Base-by-base conservation (phyloP, 1,140 invertebrate species). In the Apis florea region DNA sequence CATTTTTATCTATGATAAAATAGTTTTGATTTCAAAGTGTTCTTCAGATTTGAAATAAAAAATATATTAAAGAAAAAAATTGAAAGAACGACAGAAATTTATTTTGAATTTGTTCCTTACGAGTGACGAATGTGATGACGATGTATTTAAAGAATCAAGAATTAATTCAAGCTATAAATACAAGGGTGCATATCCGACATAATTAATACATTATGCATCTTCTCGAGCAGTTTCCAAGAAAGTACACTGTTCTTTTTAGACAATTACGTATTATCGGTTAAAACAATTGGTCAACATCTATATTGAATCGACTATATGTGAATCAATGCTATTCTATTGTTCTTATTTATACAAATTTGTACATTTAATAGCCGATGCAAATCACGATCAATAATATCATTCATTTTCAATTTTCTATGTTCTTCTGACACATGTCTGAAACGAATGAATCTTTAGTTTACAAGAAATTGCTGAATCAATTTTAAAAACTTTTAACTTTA, bases 171-270 rank as follows among this genome's bases (percentile, higher is more conserved):
- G n/a, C 31, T 17, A 26, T 40, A 66, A 49, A 26, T 56, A 56
- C 12, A 74, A 74, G 70, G 59, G 59, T 80, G 61, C 78, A 61
- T 81, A 75, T 77, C 73, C 79, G 73, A 64, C n/a, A 61, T 47
- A 67, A 73, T 76, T 82, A 40, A 82, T 82, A 77, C 79, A 82
- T 82, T 82, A 82, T 82, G 79, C 73, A 82, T 82, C 73, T 67
- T 69, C 31, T 51, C 17, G 17, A 53, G 26, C n/a, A 59, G 63
- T 82, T 81, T 82, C 66, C 73, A 77, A 76, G 79, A 82, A 82
- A 68, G 47, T 26, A 49, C 49, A 59, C 26, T 53, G 73, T 82
- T 77, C 54, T 54, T 75, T 82, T 82, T 56, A 15, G 47, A 59
- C 66, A 69, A 49, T 26, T 47, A 58, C 15, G 17, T 54, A 40